Evolutionary conservation across 2,113 vertebrate genomes (phyloP), one percentile per base, ranked within the genome.

Genomic region (Chrysemys picta): DNA sequence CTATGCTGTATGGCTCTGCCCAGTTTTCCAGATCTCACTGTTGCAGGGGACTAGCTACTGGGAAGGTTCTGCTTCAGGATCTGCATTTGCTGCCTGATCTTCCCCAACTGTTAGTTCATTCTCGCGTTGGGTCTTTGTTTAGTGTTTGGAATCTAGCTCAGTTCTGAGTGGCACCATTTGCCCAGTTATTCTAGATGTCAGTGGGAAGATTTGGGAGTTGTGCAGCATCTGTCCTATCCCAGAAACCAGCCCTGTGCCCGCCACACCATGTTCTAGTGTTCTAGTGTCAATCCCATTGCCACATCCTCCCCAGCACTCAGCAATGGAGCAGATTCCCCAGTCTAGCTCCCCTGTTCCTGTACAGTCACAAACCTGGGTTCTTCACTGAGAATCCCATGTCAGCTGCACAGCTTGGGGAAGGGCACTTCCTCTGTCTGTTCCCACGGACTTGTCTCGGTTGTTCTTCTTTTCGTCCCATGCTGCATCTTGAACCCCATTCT

Each of bases 1-100:
- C 42, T 24, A 22, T 0, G 0, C 47, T 0, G 6, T 0, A 53
- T 10, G 38, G 62, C 35, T 42, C 62, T 82, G 31, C 13, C 52
- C 27, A 49, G 45, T 12, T 79, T 3, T 25, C 31, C 52, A 14
- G n/a, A 4, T 45, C n/a, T 42, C 24, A 42, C 16, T 9, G 5
- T 42, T 42, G 49, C 14, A 5, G 12, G 49, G 47, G 42, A 35
- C 22, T 83, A 13, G 0, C 31, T 16, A 2, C 1, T 0, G 2
- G 52, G 29, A 45, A 22, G 27, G n/a, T 21, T 50, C 38, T 78
- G 79, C 84, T 31, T 14, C 10, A 72, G 85, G 45, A 13, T 14
- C 10, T 1, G 65, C 90, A 79, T 80, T 82, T 0, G 0, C 14
- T 45, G 80, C 21, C 49, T 0, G 0, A 35, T 80, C 85, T 94